A percentile compares a stretch with the other conserved stretches of the same genome.
phyloP scores from a whole-genome alignment of 2,888 invertebrate genomes.

The Adineta ricciae region DNA sequence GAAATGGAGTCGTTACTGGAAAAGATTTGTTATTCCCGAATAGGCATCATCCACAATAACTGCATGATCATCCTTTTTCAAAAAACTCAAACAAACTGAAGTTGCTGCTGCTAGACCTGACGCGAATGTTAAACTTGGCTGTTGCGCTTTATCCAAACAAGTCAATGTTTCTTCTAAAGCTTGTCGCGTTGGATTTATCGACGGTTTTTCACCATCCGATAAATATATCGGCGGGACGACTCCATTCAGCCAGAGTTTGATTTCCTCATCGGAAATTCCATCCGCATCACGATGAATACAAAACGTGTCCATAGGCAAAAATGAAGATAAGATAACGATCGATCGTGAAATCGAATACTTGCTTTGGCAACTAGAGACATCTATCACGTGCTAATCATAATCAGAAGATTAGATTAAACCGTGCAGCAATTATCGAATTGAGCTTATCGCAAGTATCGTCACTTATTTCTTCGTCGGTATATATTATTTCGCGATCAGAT shows the following conservation, averaged over 20 bases:
- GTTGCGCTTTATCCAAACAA: slow-evolving; percentile 69
- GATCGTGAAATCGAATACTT: no score
- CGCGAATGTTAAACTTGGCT: slow-evolving; percentile 65
- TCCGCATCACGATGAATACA: neutral
- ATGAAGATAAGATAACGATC: no score
- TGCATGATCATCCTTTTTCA: slow-evolving; percentile 77
- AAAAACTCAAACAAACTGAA: slow-evolving; percentile 60
- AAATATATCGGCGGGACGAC: neutral
- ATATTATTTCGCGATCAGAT: neutral
- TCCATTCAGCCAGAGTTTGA: neutral
- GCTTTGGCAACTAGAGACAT: no score
- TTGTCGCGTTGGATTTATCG: slow-evolving; percentile 71
- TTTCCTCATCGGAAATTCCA: neutral
- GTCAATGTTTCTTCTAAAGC: slow-evolving; percentile 79
- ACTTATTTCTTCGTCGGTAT: neutral
- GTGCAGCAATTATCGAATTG: no score
- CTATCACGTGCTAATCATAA: no score
- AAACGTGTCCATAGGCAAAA: neutral
- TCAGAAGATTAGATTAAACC: no score
- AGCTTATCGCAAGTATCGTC: no score
- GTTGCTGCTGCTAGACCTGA: slow-evolving; percentile 82
- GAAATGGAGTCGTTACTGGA: neutral
- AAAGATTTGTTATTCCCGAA: slow-evolving; percentile 59
- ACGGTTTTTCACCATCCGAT: neutral
- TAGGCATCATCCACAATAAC: slow-evolving; percentile 83